Percentiles rank a stretch among this genome's conserved stretches.
phyloP scores from a whole-genome alignment of 1,140 invertebrate genomes.

The Philopotamus ludificatus region DNA sequence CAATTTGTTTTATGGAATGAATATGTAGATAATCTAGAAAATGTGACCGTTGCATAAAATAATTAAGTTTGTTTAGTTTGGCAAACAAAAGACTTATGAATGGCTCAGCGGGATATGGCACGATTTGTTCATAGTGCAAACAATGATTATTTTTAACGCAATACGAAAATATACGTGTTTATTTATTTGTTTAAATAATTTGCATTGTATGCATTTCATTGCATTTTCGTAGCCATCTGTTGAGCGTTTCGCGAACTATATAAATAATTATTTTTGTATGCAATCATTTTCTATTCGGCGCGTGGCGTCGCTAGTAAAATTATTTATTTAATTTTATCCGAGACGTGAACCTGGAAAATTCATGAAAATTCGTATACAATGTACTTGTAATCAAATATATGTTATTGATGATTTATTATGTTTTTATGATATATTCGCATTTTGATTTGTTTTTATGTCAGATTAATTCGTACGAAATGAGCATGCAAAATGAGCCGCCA shows the following conservation, averaged over 20 bases:
- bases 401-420: not conserved
- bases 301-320: slow-evolving; percentile 3
- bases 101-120: not conserved
- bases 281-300: slow-evolving; percentile 26
- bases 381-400: not conserved
- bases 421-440: not conserved
- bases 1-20: not conserved
- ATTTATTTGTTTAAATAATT: not conserved
- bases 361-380: not conserved
- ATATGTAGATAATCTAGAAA: not conserved
- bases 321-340: not conserved
- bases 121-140: not conserved
- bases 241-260: not conserved
- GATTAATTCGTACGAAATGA: not conserved
- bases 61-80: not conserved
- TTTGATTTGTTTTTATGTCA: too few relatives aligned
- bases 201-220: not conserved
- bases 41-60: not conserved
- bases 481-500: not conserved
- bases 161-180: not conserved
- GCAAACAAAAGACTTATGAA: not conserved
- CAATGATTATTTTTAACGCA: not conserved
- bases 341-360: not conserved
- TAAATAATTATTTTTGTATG: too few relatives aligned
- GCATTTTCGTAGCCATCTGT: slow-evolving; percentile 6